phyloP scores from a whole-genome alignment of 2,113 vertebrate genomes.

The human region GRCh38 chr13:88763501-88764000 shows the following conservation, averaged over 20 bases:
- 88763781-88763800: neutral
- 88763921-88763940: neutral
- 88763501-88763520: neutral
- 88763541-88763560: neutral
- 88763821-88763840: neutral
- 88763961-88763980: neutral
- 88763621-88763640: neutral
- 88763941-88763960: neutral
- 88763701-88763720: neutral
- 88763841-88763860: neutral
- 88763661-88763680: neutral
- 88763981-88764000: neutral
- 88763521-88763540: neutral
- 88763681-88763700: neutral
- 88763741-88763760: neutral
- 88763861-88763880: neutral
- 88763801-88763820: neutral
- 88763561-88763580: neutral
- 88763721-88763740: neutral
- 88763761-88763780: neutral
- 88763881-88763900: neutral
- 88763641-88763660: neutral
- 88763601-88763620: neutral
- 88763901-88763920: neutral
- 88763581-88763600: neutral